A percentile compares a stretch with the other conserved stretches of the same genome.
These are phyloP conservation scores for Scaptomyza hsui DNA, from an alignment of 1,140 invertebrate species.

Conservation along the genomic window DNA sequence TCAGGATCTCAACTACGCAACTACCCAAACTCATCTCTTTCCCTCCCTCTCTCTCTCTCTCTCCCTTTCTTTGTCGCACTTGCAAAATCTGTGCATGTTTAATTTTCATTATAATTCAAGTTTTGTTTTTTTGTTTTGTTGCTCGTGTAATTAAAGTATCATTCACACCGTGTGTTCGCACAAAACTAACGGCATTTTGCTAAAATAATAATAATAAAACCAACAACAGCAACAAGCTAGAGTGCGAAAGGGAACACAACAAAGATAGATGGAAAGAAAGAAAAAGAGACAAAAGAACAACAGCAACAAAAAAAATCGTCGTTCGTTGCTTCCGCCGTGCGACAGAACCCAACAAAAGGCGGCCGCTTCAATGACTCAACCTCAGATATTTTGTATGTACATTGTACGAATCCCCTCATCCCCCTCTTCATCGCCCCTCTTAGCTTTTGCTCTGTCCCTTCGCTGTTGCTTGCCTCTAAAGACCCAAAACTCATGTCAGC, in stretches of 20 bases:
- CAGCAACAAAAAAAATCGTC: conserved; percentile 46
- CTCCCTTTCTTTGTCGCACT: neutral
- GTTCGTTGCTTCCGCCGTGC: conserved; percentile 68
- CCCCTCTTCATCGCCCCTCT: neutral
- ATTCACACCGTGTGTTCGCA: conserved; percentile 79
- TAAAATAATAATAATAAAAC: conserved; percentile 69
- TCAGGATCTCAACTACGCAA: conserved; percentile 11
- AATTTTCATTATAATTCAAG: conserved; percentile 46
- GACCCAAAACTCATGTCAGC: conserved; percentile 29
- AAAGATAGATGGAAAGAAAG: conserved; percentile 27
- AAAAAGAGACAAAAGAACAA: conserved; percentile 20
- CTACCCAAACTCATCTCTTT: neutral
- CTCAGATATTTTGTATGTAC: conserved; percentile 10
- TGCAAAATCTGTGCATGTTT: conserved; percentile 35
- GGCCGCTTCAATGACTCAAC: conserved; percentile 50
- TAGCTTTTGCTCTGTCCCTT: neutral
- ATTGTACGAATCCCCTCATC: neutral
- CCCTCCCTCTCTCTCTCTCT: neutral
- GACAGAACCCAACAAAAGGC: conserved; percentile 48
- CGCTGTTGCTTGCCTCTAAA: neutral
- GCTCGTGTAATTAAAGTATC: conserved; percentile 74
- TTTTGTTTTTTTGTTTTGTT: conserved; percentile 19
- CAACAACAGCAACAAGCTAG: conserved; percentile 14
- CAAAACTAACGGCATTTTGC: conserved; percentile 76
- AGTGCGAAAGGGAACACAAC: neutral